These are phyloP conservation scores for Limnodromus scolopaceus DNA, from an alignment of 2,797 vertebrate genomes.

Conservation along the genomic window DNA sequence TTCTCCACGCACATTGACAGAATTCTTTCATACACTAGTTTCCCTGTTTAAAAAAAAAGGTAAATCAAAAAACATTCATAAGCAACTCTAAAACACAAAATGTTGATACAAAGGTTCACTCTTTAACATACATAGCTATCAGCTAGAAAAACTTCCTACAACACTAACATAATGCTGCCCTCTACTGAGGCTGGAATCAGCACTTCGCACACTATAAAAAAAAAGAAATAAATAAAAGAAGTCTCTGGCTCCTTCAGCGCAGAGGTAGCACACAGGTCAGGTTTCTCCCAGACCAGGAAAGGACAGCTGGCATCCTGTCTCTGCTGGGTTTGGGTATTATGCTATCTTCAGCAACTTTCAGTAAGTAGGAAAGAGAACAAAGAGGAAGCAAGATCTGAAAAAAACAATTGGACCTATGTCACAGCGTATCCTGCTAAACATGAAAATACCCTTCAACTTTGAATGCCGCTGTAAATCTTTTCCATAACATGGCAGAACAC, in stretches of 20 bases:
- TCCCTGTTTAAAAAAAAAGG: slow-evolving; percentile 78
- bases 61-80: background rate
- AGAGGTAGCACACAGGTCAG: background rate
- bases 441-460: background rate
- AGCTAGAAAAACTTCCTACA: background rate
- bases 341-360: background rate
- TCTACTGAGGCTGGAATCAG: slow-evolving; percentile 39
- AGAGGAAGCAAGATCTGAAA: background rate
- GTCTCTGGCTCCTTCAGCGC: background rate
- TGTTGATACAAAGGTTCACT: background rate
- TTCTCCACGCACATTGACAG: slow-evolving; percentile 92
- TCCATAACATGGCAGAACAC: background rate
- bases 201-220: fast-evolving
- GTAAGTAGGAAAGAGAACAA: background rate
- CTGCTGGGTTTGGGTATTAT: background rate
- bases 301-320: background rate
- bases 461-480: background rate
- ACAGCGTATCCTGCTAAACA: background rate
- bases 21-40: slow-evolving; percentile 95
- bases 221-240: no score
- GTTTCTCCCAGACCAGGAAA: background rate
- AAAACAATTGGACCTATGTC: background rate
- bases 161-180: slow-evolving; percentile 46
- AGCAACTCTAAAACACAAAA: background rate
- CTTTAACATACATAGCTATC: background rate